These are phyloP conservation scores for Xanthia icteritia DNA, from an alignment of 2,888 invertebrate species.

Conservation along the genomic window DNA sequence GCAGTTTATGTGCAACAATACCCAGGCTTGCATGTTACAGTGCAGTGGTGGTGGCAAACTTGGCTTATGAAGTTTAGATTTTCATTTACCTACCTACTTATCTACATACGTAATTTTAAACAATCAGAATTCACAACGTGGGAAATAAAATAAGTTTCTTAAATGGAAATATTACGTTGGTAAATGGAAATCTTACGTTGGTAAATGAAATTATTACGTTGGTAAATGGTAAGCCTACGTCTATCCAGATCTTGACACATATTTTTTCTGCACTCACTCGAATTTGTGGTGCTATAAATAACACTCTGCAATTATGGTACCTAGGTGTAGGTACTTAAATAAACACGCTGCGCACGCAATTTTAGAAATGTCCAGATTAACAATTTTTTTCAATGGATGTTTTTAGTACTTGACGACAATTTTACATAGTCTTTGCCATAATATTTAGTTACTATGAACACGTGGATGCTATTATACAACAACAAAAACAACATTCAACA, in stretches of 20 bases:
- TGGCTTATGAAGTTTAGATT: constrained; percentile 7
- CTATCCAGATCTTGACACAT: neutral
- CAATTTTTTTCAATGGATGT: no score
- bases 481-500: constrained; percentile 17
- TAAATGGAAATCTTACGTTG: neutral
- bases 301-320: neutral
- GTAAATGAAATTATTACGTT: neutral
- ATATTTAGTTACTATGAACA: constrained; percentile 6
- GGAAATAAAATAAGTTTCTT: neutral
- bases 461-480: neutral
- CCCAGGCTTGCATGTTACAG: constrained; percentile 19
- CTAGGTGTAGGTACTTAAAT: neutral
- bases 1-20: constrained; percentile 24
- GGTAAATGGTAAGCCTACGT: neutral
- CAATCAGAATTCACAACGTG: neutral
- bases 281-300: neutral
- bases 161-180: no score
- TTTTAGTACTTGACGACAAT: neutral
- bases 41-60: neutral
- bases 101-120: neutral
- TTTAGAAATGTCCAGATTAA: constrained; percentile 6
- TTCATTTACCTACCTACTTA: neutral
- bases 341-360: neutral
- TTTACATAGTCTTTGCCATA: neutral
- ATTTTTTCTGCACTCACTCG: neutral